Percentiles rank a stretch among this genome's conserved stretches.
phyloP scores from a whole-genome alignment of 2,888 invertebrate species.

The Cylloceria caligata region DNA sequence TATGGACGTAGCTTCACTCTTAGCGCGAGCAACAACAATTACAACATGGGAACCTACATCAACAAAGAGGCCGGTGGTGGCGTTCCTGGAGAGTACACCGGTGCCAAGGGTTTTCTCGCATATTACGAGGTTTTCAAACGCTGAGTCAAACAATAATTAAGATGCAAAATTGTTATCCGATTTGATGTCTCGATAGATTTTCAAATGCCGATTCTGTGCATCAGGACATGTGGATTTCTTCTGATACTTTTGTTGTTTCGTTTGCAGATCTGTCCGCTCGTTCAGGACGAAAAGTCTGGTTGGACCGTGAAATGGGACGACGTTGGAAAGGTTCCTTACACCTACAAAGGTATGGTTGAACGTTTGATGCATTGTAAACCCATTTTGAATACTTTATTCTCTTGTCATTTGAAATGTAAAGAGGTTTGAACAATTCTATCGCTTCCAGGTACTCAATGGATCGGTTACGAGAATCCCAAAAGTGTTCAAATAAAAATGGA shows the following conservation, averaged over 20 bases:
- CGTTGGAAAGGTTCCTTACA: constrained; percentile 92
- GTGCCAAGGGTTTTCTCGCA: constrained; percentile 94
- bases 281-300: constrained; percentile 88
- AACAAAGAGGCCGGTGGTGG: constrained; percentile 97
- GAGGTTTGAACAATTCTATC: background rate
- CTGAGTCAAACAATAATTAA: background rate
- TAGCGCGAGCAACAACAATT: constrained; percentile 92
- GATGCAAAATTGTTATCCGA: background rate
- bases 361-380: background rate
- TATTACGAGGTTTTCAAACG: constrained; percentile 90
- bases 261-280: constrained; percentile 91
- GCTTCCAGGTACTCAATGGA: constrained; percentile 92
- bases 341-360: constrained; percentile 89
- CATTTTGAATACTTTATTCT: background rate
- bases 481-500: constrained; percentile 96
- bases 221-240: constrained; percentile 82
- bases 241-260: constrained; percentile 17
- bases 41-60: constrained; percentile 93
- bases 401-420: background rate
- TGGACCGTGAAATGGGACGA: constrained; percentile 96
- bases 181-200: background rate
- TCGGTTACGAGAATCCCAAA: constrained; percentile 93
- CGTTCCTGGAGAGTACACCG: constrained; percentile 93
- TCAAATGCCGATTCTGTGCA: background rate
- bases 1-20: constrained; percentile 95